Evolutionary conservation across 2,888 invertebrate species (phyloP), one percentile per base, ranked within the genome.

Genomic region (Amiota mariae): DNA sequence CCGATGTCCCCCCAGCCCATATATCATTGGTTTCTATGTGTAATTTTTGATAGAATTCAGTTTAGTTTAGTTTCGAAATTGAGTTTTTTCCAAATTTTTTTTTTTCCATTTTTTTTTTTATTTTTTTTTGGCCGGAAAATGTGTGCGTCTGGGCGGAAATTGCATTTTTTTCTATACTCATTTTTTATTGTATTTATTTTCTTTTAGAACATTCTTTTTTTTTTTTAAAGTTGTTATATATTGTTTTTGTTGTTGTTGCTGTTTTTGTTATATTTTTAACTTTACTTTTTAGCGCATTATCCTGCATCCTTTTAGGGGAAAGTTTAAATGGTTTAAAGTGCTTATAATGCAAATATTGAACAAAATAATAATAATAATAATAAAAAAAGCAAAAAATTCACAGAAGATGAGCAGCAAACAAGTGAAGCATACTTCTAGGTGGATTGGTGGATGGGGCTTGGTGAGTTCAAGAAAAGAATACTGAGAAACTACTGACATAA

Each of bases 91-190:
- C n/a, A n/a, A 61, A 71, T 72, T 36, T 49, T 72, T 66, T 54
- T 15, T 72, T 73, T 76, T 72, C 72, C 63, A 75, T 68, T 74
- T 79, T 79, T 76, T 77, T 82, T 77, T 70, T 78, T 68, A 74
- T 56, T 72, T 68, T 74, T 79, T 79, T 75, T 77, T 83, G 84
- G 84, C 85, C 87, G 85, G 87, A 87, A 87, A 87, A 85, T 87
- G 86, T 87, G 87, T 87, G 82, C 87, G 87, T 86, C 85, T 87
- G 87, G 84, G 85, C 88, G 87, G 87, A 87, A 87, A 87, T 88
- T 87, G 88, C 87, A 87, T 82, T 85, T 82, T 76, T 76, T 72
- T 36, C 48, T 54, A 66, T 64, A 36, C 36, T 36, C 73, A 47
- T 75, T 72, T 67, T 18, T 56, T 51, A 13, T 47, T 24, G 47